A percentile compares a stretch with the other conserved stretches of the same genome.
These are phyloP conservation scores for Anableps anableps DNA, from an alignment of 2,797 vertebrate species.

Conservation along the genomic window DNA sequence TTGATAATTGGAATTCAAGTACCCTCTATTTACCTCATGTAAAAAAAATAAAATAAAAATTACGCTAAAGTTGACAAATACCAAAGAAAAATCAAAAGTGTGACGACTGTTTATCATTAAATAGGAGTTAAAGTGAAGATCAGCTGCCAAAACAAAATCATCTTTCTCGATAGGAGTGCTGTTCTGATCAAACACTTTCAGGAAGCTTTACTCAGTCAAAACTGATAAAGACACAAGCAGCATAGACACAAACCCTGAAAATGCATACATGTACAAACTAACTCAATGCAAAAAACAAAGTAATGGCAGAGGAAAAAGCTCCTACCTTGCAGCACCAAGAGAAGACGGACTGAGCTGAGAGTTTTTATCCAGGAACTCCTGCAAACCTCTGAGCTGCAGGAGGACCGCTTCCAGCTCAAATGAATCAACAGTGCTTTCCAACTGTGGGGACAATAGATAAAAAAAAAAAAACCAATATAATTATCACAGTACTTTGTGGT, in stretches of 20 bases:
- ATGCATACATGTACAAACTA: not conserved
- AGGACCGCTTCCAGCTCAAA: slow-evolving; percentile 87
- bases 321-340: slow-evolving; percentile 89
- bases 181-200: not conserved
- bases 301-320: not conserved
- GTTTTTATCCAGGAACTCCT: slow-evolving; percentile 95
- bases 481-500: not conserved
- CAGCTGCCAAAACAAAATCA: not conserved
- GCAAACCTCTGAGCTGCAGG: slow-evolving; percentile 88
- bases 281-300: not conserved
- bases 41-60: not conserved
- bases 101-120: not conserved
- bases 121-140: not conserved
- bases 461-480: not conserved
- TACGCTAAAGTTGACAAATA: not conserved
- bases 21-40: not conserved
- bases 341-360: slow-evolving; percentile 92
- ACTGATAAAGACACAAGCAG: not conserved
- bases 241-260: too few species aligned
- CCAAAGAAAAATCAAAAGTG: not conserved
- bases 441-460: slow-evolving; percentile 58
- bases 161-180: not conserved
- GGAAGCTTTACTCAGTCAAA: not conserved
- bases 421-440: slow-evolving; percentile 90
- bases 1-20: not conserved